Conservation (phyloP, 2,797 vertebrate genomes). For the Lacerta bilineata region DNA sequence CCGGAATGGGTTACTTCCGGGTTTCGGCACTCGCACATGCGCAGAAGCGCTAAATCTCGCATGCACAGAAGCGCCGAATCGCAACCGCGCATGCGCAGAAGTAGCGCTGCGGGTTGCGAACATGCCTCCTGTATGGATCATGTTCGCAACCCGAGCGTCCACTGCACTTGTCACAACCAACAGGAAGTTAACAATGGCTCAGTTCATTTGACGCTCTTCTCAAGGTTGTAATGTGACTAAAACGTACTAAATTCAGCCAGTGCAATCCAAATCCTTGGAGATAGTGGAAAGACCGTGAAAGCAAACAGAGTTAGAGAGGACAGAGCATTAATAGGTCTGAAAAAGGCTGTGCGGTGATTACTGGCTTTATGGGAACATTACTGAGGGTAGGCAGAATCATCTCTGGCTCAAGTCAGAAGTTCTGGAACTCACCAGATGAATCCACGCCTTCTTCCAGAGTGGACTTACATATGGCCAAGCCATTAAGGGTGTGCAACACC, state of each 20-base stretch:
- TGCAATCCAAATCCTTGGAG: too few species aligned
- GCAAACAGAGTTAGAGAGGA: neutral
- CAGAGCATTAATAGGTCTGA: neutral
- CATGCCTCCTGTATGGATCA: too few species aligned
- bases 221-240: neutral
- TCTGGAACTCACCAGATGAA: neutral
- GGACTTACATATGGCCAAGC: neutral
- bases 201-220: neutral
- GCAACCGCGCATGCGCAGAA: too few species aligned
- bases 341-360: neutral
- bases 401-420: neutral
- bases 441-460: neutral
- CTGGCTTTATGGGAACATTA: neutral
- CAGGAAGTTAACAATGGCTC: neutral
- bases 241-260: neutral
- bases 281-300: too few species aligned
- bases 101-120: too few species aligned
- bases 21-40: too few species aligned
- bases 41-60: too few species aligned
- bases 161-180: neutral
- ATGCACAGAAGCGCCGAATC: too few species aligned
- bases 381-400: neutral
- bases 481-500: neutral
- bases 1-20: too few species aligned
- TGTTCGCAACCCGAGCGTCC: too few species aligned